Base-by-base conservation (phyloP, 2,797 vertebrate genomes). In the Typhlichthys subterraneus region DNA sequence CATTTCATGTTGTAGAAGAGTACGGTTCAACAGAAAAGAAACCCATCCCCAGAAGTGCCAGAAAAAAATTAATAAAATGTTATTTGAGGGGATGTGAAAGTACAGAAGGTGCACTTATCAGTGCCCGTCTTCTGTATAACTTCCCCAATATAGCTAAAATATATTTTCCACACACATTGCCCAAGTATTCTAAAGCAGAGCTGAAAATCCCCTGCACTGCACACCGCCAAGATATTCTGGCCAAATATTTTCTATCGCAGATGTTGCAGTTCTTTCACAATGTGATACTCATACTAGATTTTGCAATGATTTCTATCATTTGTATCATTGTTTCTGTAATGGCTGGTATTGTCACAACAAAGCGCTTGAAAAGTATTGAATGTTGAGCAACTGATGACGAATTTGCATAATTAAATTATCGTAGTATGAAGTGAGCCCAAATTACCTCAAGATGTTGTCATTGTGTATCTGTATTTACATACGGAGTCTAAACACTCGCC, bases 21-120 rank as follows among this genome's bases (percentile, higher is more conserved):
- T 15, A 14, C 46, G 52, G 19, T 29, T 73, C 13, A 8, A 13
- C 33, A 12, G 10, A 1, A 11, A 51, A 64, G 56, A 61, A 47
- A 23, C 6, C 13, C 31, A n/a, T 14, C 47, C 45, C 10, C 46
- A 12, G 8, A 62, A 17, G 42, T 33, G 49, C 8, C 13, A 42
- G 29, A 12, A 7, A 12, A 7, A 2, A 31, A 31, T 1, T 57
- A 68, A 62, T 59, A 13, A 55, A 63, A 17, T 0, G 3, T 47
- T 29, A 12, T 47, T 57, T 5, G 19, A 59, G 54, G 50, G 84
- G 82, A 85, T 81, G 74, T 85, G 77, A 85, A 86, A 87, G 67
- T 70, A 69, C 53, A 53, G 31, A 67, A 53, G 63, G 12, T 69
- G 75, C 15, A 14, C 19, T 79, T 84, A 70, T 74, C 53, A 45